Evolutionary conservation across 1,140 invertebrate genomes (phyloP).

Genomic region (Brevipalpus yothersi): DNA sequence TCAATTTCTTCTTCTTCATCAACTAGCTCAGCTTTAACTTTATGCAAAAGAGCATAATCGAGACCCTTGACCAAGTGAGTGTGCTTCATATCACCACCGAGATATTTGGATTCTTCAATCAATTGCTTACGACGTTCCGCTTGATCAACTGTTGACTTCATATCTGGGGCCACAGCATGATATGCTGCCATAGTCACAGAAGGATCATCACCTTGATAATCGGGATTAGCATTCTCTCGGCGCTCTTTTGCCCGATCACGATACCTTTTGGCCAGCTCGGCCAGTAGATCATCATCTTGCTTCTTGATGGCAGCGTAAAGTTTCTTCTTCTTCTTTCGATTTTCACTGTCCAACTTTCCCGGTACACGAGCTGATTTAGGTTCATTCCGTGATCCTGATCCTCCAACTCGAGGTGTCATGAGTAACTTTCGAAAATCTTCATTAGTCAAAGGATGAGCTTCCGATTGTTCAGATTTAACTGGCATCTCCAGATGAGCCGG

Average conservation of each 20-base stretch:
- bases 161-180: conserved; percentile 75
- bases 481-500: neutral
- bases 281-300: conserved; percentile 82
- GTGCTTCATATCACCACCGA: conserved; percentile 99
- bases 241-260: conserved; percentile 48
- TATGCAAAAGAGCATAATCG: conserved; percentile 95
- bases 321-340: conserved; percentile 25
- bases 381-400: conserved; percentile 7
- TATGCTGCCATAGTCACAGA: conserved; percentile 69
- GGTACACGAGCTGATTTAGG: conserved; percentile 6
- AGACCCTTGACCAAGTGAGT: conserved; percentile 99
- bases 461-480: neutral
- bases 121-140: conserved; percentile 81
- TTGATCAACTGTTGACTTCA: conserved; percentile 68
- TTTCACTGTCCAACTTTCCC: conserved; percentile 15
- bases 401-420: conserved; percentile 52
- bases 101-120: conserved; percentile 97
- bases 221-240: conserved; percentile 54
- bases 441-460: conserved; percentile 40
- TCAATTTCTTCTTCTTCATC: conserved; percentile 6
- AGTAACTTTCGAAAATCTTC: conserved; percentile 85
- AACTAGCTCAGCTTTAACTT: conserved; percentile 30
- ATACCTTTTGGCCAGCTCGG: conserved; percentile 66
- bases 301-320: conserved; percentile 78
- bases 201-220: conserved; percentile 37